A percentile compares a stretch with the other conserved stretches of the same genome.
phyloP scores from a whole-genome alignment of 2,113 vertebrate species.

The Coryphaenoides rupestris region DNA sequence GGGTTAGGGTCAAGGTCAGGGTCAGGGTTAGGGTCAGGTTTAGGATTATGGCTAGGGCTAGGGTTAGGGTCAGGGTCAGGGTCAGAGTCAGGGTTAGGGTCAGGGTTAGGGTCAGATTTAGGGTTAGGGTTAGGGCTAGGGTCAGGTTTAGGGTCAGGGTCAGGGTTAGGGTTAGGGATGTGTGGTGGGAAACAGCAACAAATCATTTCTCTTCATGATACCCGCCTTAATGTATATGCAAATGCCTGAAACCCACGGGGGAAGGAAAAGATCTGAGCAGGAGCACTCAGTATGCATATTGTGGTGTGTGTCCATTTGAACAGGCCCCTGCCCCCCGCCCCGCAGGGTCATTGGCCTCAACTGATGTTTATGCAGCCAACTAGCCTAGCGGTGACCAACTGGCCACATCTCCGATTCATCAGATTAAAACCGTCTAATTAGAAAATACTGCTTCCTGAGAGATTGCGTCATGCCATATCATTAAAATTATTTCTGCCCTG shows the following conservation, averaged over 20 bases:
- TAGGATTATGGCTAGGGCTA: too few species aligned
- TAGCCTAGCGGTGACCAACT: slow-evolving; percentile 58
- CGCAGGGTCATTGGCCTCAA: slow-evolving; percentile 61
- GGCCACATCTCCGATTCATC: slow-evolving; percentile 65
- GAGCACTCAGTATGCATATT: slow-evolving; percentile 1
- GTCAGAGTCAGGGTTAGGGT: too few species aligned
- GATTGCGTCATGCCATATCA: slow-evolving; percentile 72
- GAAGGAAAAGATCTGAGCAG: not conserved
- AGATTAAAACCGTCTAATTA: slow-evolving; percentile 70
- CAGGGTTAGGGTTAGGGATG: too few species aligned
- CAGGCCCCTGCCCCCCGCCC: slow-evolving; percentile 21
- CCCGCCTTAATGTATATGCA: not conserved
- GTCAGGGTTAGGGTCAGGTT: too few species aligned
- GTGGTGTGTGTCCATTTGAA: slow-evolving; percentile 31
- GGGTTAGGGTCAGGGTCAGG: too few species aligned
- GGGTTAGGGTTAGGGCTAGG: too few species aligned
- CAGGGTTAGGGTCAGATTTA: too few species aligned
- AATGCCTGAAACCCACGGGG: not conserved
- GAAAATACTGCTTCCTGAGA: slow-evolving; percentile 57
- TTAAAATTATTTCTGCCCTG: slow-evolving; percentile 69
- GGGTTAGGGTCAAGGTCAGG: too few species aligned
- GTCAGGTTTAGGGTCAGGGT: too few species aligned
- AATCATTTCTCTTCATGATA: slow-evolving; percentile 8
- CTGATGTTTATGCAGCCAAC: slow-evolving; percentile 70
- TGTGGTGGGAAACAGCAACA: not conserved